These are phyloP conservation scores for Drosophila jambulina DNA, from an alignment of 1,140 invertebrate genomes.

Conservation along the genomic window DNA sequence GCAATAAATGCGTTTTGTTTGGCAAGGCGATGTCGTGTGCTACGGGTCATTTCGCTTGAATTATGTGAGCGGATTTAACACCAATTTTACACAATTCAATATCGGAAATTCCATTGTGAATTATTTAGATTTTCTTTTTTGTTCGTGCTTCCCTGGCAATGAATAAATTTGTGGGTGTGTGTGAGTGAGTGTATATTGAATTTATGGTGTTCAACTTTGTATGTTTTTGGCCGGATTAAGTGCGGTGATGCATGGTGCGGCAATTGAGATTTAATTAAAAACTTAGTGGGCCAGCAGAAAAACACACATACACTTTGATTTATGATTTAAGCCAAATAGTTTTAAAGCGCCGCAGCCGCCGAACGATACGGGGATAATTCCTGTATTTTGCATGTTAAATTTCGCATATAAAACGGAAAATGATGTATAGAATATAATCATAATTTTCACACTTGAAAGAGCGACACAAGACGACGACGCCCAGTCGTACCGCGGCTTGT, in stretches of 20 bases:
- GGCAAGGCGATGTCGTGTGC: slow-evolving; percentile 50
- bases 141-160: slow-evolving; percentile 11
- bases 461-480: slow-evolving; percentile 52
- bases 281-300: slow-evolving; percentile 41
- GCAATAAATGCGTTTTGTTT: slow-evolving; percentile 51
- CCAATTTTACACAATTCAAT: slow-evolving; percentile 33
- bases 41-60: slow-evolving; percentile 70
- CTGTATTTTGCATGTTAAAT: slow-evolving; percentile 63
- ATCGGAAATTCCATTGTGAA: slow-evolving; percentile 22
- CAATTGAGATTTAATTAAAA: slow-evolving; percentile 55
- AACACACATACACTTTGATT: slow-evolving; percentile 39
- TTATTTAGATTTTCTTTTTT: slow-evolving; percentile 20
- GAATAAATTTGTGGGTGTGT: slow-evolving; percentile 5
- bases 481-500: slow-evolving; percentile 24
- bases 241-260: slow-evolving; percentile 46
- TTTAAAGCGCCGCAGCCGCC: slow-evolving; percentile 5
- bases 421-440: slow-evolving; percentile 71
- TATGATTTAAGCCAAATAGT: slow-evolving; percentile 55
- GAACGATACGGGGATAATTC: slow-evolving; percentile 6
- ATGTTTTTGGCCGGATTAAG: slow-evolving; percentile 43
- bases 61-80: slow-evolving; percentile 58
- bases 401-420: slow-evolving; percentile 55
- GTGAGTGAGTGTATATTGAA: neutral
- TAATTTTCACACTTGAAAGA: slow-evolving; percentile 81
- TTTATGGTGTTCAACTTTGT: slow-evolving; percentile 20